Base-by-base conservation (phyloP, 2,113 vertebrate species). In the Alosa alosa region DNA sequence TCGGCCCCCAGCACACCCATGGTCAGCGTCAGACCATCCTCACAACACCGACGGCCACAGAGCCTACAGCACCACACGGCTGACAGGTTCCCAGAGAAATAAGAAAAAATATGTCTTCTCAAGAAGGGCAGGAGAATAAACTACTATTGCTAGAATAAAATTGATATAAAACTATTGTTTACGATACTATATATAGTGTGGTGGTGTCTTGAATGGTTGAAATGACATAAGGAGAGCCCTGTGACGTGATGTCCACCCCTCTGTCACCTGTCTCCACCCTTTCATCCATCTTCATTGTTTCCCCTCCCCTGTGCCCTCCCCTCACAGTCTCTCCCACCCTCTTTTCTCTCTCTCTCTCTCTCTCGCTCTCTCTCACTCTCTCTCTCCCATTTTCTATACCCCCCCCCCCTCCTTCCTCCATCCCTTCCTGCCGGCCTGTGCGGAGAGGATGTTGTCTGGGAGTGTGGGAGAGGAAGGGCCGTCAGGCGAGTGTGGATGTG, bases 351-450 rank as follows among this genome's bases (percentile, higher is more conserved):
- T 86, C 85, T 52, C 84, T 81, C 82, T 78, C 84, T 46, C 82
- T 86, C 83, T 49, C 39, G 47, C 83, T 84, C 84, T 0, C 20
- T 60, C 45, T 25, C 25, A 25, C 31, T 83, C 31, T 52, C 88
- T 83, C n/a, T 75, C 31, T 4, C 31, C 31, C 68, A 36, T 11
- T 25, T 75, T 39, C 31, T 75, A 64, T 18, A 57, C 64, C n/a
- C 84, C 87, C 78, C 57, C 86, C 36, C 81, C 68, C 85, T 50
- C 87, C 49, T 47, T 45, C 88, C 87, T 90, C 91, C 92, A 89
- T 92, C 92, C 92, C 93, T 94, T 95, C 95, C 95, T 95, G 94
- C 89, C 87, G 87, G 91, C 91, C 91, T 92, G 92, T 91, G 91
- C 91, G 89, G 87, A 91, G 92, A 94, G 94, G 93, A 94, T 95